These are phyloP conservation scores for Sycophaga agraensis DNA, from an alignment of 1,140 invertebrate genomes.

Conservation along the genomic window DNA sequence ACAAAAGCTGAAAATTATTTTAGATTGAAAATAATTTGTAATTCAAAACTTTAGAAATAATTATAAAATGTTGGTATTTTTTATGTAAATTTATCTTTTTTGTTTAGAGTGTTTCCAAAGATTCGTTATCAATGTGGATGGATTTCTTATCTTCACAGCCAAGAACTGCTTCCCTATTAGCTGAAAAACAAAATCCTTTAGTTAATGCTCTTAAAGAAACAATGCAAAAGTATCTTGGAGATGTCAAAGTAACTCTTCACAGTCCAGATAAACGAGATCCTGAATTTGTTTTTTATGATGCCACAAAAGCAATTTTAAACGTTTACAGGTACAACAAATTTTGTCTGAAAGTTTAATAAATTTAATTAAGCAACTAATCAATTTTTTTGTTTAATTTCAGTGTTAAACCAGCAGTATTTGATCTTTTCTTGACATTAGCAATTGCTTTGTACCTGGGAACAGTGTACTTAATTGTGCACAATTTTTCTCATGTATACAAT, in stretches of 20 bases:
- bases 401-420: conserved; percentile 96
- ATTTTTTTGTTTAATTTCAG: conserved; percentile 65
- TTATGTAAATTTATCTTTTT: not conserved
- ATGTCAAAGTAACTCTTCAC: conserved; percentile 70
- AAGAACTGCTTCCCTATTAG: conserved; percentile 72
- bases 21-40: too few species aligned
- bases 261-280: conserved; percentile 83
- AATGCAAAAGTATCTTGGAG: conserved; percentile 76
- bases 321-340: conserved; percentile 74
- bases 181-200: conserved; percentile 67
- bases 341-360: too few species aligned
- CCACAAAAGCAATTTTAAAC: conserved; percentile 75
- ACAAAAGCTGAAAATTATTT: too few species aligned
- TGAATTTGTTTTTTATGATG: conserved; percentile 89
- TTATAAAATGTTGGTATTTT: too few species aligned
- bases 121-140: conserved; percentile 73
- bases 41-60: too few species aligned
- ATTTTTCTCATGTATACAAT: conserved; percentile 61
- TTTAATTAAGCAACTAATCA: not conserved
- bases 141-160: conserved; percentile 72
- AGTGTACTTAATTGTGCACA: conserved; percentile 81
- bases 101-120: conserved; percentile 71
- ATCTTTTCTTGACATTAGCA: conserved; percentile 86
- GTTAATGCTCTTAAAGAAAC: conserved; percentile 69
- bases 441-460: conserved; percentile 81